Conservation (phyloP, 1,140 invertebrate genomes). For the Papilio dardanus region DNA sequence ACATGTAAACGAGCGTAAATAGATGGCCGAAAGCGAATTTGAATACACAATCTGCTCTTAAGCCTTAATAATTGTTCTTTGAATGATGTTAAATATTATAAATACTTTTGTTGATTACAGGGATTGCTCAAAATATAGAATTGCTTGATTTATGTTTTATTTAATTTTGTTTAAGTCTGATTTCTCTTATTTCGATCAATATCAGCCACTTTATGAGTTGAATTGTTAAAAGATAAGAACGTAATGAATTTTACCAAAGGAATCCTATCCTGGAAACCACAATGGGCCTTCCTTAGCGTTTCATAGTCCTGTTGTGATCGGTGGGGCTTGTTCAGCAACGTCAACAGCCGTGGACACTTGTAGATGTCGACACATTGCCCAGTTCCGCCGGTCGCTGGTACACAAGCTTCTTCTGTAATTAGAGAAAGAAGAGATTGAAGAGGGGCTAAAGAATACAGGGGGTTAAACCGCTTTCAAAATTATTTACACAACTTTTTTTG, state of each 20-base stretch:
- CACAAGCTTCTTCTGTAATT: conserved; percentile 50
- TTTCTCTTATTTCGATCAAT: no score
- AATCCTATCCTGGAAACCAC: conserved; percentile 40
- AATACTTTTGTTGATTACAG: no score
- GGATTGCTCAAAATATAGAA: no score
- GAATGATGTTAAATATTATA: no score
- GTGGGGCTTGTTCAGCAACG: conserved; percentile 42
- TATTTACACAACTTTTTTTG: not conserved
- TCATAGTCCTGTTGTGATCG: conserved; percentile 41
- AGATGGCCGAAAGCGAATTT: not conserved
- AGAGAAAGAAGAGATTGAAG: not conserved
- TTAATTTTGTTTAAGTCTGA: no score
- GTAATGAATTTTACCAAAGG: conserved; percentile 41
- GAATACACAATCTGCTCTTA: not conserved
- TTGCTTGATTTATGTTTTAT: no score
- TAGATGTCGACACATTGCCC: conserved; percentile 51
- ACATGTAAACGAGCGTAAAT: not conserved
- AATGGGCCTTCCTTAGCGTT: conserved; percentile 42
- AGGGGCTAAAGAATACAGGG: not conserved
- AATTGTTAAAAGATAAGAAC: not conserved
- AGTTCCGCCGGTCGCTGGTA: conserved; percentile 36
- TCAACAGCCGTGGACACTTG: conserved; percentile 46
- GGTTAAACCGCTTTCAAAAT: not conserved
- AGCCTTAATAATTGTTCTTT: not conserved
- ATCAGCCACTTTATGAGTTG: not conserved